Evolutionary conservation across 2,113 vertebrate species (phyloP), one percentile per base, ranked within the genome.

Genomic region (Melanocharis versteri): DNA sequence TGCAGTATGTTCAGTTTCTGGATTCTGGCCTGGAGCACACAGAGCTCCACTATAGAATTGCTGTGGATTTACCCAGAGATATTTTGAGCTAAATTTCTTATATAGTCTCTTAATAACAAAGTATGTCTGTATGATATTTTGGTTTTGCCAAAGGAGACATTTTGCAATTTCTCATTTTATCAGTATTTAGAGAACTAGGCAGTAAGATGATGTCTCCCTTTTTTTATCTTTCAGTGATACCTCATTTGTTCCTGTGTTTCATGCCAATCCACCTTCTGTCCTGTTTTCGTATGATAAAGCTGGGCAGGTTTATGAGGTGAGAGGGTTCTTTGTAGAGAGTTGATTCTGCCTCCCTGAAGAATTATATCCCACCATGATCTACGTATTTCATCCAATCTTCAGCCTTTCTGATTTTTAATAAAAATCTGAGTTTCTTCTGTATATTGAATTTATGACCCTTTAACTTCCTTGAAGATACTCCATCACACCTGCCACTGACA

Each of bases 221-320:
- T 56, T 23, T 37, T 79, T 95, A 39, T 56, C 54, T 80, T 83
- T 77, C 83, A 98, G 96, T 68, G 92, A 90, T 30, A 68, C 96
- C 12, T 95, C 96, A 9, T 96, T 96, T 13, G 86, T 95, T 37
- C 98, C 98, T 5, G 96, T 99, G 50, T 99, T 99, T 95, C 90
- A 98, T 48, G 98, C 98, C 42, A 98, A 98, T 13, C 99, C 99
- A 19, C 89, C 98, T 15, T 44, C 98, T 16, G 97, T 98, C 28
- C 77, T 98, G 92, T 99, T 99, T 96, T 98, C 97, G 3, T 96
- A 98, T 66, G 99, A 99, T 97, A 97, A 95, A 90, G 96, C 98
- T 75, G 99, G 99, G 48, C 97, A 97, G 13, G 98, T 98, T 65
- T 99, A 99, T 93, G 98, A 99, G 99, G 99, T 99, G 96, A 75